Percentiles rank a stretch among this genome's conserved stretches.
These are phyloP conservation scores for Poecilia latipinna DNA, from an alignment of 2,113 vertebrate species.

Conservation along the genomic window DNA sequence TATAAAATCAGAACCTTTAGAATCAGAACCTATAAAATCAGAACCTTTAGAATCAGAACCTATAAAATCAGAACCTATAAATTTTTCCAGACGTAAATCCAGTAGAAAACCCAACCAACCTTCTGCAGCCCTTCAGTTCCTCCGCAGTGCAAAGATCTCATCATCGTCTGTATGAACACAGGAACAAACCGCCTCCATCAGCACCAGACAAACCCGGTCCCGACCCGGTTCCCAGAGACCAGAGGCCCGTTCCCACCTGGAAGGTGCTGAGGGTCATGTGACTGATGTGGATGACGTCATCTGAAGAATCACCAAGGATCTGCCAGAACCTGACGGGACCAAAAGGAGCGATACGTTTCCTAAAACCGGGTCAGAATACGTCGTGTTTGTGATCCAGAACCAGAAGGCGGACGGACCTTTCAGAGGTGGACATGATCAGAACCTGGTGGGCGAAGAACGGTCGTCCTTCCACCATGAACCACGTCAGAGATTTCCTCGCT, in stretches of 20 bases:
- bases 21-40: too few relatives aligned
- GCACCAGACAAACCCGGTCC: too few relatives aligned
- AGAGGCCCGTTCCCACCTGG: conserved; percentile 76
- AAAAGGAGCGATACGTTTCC: not conserved
- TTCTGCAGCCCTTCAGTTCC: conserved; percentile 86
- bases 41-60: too few relatives aligned
- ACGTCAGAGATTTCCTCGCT: conserved; percentile 97
- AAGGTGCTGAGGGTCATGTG: conserved; percentile 91
- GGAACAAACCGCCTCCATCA: not conserved
- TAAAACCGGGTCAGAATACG: too few relatives aligned
- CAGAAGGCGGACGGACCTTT: conserved; percentile 79
- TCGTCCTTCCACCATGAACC: conserved; percentile 88
- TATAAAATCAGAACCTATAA: too few relatives aligned
- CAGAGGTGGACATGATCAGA: conserved; percentile 92
- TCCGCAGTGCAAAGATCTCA: conserved; percentile 93
- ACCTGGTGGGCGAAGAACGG: conserved; percentile 92
- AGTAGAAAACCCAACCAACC: conserved; percentile 72
- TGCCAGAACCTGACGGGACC: conserved; percentile 83
- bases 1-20: too few relatives aligned
- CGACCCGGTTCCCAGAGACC: fast-evolving
- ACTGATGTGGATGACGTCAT: conserved; percentile 85
- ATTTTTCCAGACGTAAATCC: too few relatives aligned
- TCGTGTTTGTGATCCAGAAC: not conserved
- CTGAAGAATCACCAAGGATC: conserved; percentile 81
- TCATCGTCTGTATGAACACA: conserved; percentile 84